These are phyloP conservation scores for Neogale vison DNA, from an alignment of 2,113 vertebrate species.

Conservation along the genomic window DNA sequence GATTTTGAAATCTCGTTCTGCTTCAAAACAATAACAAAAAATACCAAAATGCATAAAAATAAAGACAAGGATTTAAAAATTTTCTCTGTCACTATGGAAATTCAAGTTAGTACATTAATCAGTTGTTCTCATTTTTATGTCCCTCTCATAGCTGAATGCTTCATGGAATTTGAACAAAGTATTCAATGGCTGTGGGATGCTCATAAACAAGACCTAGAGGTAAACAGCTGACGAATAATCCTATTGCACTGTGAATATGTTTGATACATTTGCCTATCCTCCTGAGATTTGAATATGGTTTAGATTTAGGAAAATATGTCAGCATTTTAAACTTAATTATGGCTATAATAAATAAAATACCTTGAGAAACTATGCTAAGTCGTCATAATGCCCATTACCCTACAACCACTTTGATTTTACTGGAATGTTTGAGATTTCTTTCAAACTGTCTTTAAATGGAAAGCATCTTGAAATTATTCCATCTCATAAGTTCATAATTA, in stretches of 20 bases:
- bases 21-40: background rate
- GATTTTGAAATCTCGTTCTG: background rate
- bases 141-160: background rate
- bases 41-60: background rate
- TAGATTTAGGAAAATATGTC: background rate
- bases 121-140: constrained; percentile 32
- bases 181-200: background rate
- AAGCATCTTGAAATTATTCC: constrained; percentile 64
- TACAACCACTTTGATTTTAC: constrained; percentile 25
- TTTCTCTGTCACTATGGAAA: constrained; percentile 6
- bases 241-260: background rate
- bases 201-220: background rate
- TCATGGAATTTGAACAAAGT: background rate
- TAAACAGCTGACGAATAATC: background rate
- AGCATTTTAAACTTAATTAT: constrained; percentile 17
- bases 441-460: constrained; percentile 34
- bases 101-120: background rate
- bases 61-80: background rate
- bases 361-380: background rate
- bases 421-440: constrained; percentile 5
- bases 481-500: constrained; percentile 67
- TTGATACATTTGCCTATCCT: background rate
- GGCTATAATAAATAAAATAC: background rate
- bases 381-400: background rate
- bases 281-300: background rate